A percentile compares a stretch with the other conserved stretches of the same genome.
Conservation (phyloP, 2,797 vertebrate species). For the Chaetodon trifasciatus region DNA sequence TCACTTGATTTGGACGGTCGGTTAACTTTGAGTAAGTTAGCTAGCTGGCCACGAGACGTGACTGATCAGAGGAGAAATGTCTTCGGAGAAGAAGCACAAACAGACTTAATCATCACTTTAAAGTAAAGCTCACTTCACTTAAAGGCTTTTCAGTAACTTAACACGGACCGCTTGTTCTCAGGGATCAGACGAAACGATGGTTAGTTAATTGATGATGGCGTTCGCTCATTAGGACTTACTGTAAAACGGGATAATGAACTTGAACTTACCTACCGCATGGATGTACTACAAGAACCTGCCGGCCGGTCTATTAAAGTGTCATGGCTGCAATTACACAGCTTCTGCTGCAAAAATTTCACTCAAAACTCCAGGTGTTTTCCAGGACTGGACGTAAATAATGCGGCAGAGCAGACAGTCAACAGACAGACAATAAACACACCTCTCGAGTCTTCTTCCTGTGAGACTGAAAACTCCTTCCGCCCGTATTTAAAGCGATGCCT, state of each 20-base stretch:
- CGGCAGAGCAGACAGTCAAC: background rate
- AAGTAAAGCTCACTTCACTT: background rate
- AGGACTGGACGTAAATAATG: background rate
- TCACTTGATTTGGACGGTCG: background rate
- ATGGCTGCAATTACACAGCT: background rate
- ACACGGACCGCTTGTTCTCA: background rate
- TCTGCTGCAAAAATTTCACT: fast-evolving
- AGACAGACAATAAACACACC: conserved; percentile 17
- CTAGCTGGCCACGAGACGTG: background rate
- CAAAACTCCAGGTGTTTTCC: background rate
- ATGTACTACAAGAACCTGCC: too few species aligned
- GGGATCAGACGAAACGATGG: fast-evolving
- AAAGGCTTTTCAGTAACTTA: fast-evolving
- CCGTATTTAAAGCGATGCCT: conserved; percentile 39
- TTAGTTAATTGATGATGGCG: too few species aligned
- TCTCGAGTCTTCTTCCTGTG: conserved; percentile 58
- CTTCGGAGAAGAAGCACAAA: background rate
- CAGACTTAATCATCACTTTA: background rate
- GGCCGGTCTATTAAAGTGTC: background rate
- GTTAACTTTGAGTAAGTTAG: background rate
- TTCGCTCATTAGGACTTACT: fast-evolving
- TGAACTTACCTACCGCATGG: conserved; percentile 29
- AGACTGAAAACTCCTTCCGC: conserved; percentile 54
- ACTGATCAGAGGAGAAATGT: background rate
- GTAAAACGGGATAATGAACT: background rate